A percentile compares a stretch with the other conserved stretches of the same genome.
Conservation (phyloP, 2,113 vertebrate genomes). For the Illadopsis cleaveri region DNA sequence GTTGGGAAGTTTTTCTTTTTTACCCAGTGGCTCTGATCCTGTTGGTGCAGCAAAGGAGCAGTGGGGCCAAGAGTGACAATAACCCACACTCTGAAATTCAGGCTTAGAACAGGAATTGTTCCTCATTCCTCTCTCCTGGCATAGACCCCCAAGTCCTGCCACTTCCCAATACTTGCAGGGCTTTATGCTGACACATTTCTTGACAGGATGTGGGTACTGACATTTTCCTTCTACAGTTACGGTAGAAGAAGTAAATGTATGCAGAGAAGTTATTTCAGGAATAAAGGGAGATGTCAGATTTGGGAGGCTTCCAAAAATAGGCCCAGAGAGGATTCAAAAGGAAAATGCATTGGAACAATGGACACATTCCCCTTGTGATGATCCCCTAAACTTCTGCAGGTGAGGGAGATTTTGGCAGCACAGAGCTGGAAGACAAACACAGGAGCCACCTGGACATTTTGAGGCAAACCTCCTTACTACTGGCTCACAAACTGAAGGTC, state of each 20-base stretch:
- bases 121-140: background rate
- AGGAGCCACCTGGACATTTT: background rate
- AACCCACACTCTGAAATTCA: background rate
- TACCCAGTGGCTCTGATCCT: background rate
- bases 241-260: background rate
- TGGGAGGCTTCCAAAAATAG: background rate
- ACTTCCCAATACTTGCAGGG: background rate
- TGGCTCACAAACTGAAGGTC: slow-evolving; percentile 63
- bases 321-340: background rate
- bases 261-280: background rate
- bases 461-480: background rate
- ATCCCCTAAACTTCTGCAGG: slow-evolving; percentile 4
- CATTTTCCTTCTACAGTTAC: background rate
- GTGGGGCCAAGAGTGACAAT: background rate
- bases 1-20: background rate
- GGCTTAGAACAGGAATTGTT: background rate
- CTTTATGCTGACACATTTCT: background rate
- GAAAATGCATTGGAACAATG: background rate
- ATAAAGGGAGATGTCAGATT: background rate
- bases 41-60: background rate
- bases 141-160: background rate
- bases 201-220: background rate
- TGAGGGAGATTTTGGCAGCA: background rate
- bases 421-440: background rate
- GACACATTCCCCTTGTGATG: background rate